These are phyloP conservation scores for Parazoanthus swiftii DNA, from an alignment of 92 coral and sea anemone genomes.

Conservation along the genomic window DNA sequence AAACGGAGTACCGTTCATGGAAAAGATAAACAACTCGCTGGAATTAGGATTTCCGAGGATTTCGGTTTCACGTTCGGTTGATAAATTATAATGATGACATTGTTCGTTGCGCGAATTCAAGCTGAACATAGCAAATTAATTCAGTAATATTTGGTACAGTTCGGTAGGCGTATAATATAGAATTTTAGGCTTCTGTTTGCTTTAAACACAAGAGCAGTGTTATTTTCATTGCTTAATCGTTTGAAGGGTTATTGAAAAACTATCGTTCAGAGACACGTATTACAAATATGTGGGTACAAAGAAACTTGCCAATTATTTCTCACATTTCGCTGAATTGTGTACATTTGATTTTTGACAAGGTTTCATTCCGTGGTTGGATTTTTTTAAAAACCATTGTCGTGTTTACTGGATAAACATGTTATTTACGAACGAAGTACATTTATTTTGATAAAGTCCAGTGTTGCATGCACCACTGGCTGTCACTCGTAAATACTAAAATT, in stretches of 20 bases:
- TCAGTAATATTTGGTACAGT: conserved; percentile 36
- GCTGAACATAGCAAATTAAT: conserved; percentile 20
- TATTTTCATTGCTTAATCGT: not conserved
- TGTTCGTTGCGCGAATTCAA: conserved; percentile 31
- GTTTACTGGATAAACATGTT: conserved; percentile 33
- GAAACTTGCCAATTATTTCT: conserved; percentile 5
- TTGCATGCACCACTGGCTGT: conserved; percentile 19
- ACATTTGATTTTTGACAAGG: conserved; percentile 26
- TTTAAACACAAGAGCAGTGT: not conserved
- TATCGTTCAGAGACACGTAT: conserved; percentile 31
- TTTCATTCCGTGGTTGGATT: conserved; percentile 1
- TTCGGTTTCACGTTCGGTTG: conserved; percentile 18
- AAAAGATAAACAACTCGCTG: not conserved
- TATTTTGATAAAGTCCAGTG: conserved; percentile 27
- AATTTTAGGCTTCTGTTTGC: conserved; percentile 15
- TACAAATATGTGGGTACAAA: conserved; percentile 8
- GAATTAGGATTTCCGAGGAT: not conserved
- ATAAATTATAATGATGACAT: conserved; percentile 11
- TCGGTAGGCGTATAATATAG: conserved; percentile 15
- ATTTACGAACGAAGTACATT: conserved; percentile 23
- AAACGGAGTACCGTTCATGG: conserved; percentile 2
- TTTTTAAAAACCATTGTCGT: conserved; percentile 31
- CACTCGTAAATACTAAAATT: conserved; percentile 3
- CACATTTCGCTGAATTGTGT: conserved; percentile 3
- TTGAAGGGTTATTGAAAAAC: not conserved